Evolutionary conservation across 2,888 invertebrate genomes (phyloP), one percentile per base, ranked within the genome.

Genomic region (Caenorhabditis sulstoni): DNA sequence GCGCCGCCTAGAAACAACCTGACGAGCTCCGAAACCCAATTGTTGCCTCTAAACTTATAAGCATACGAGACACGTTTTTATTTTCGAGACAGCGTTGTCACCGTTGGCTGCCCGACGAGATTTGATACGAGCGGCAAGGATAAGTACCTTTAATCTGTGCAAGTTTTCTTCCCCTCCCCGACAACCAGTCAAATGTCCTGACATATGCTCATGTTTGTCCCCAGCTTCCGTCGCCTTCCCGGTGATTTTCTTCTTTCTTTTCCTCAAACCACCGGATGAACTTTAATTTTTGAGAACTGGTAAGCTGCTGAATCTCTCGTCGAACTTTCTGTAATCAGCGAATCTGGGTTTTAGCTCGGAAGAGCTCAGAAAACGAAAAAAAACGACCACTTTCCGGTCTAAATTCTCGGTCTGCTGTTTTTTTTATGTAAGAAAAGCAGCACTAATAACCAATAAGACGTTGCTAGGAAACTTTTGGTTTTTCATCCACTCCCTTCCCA

Each of bases 131-230:
- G 58, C 41, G 12, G 37, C 39, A 22, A 22, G 57, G 58, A 58
- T 58, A 58, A 58, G 58, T 58, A 45, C 9, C 20, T n/a, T 12
- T 58, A 45, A 58, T 58, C 58, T 45, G 5, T 44, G 16, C 44
- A 16, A 45, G 58, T 44, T 58, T 58, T 11, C 39, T 23, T 8
- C 16, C 1, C 1, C 39, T 18, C 23, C 41, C 14, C 12, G 12
- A 58, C 11, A 29, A 57, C 70, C 61, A 70, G 53, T 53, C 70
- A 61, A 61, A 70, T 70, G 61, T 45, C 61, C 58, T 37, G 57
- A 41, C 57, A 57, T 57, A 57, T 41, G 41, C 55, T 53, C 39
- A 18, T 23, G 49, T 41, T 59, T 59, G 50, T 59, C 59, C 18
- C 18, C 20, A 39, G 47, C 41, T 67, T 67, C 67, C 67, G 67